Percentiles rank a stretch among this genome's conserved stretches.
These are phyloP conservation scores for Onthophagus sagittarius DNA, from an alignment of 2,888 invertebrate species.

Conservation along the genomic window DNA sequence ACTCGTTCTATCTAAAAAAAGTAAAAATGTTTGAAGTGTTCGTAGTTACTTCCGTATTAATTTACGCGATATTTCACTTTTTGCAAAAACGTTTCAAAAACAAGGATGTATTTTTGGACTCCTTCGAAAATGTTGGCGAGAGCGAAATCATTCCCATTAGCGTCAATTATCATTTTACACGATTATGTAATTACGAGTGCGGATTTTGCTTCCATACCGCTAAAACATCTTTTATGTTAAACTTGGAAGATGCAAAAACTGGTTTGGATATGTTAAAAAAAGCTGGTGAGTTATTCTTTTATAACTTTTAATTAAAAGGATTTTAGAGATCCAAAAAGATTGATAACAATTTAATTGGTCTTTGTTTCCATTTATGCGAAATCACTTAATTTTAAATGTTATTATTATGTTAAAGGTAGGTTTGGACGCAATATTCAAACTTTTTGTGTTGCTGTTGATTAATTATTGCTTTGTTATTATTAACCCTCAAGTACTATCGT, in stretches of 20 bases:
- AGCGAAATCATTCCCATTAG: conserved; percentile 38
- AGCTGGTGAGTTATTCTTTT: conserved; percentile 43
- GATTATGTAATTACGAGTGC: conserved; percentile 52
- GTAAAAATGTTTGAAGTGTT: background rate
- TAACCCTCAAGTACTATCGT: no score
- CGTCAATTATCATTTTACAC: conserved; percentile 54
- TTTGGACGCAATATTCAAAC: no score
- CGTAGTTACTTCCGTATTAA: background rate
- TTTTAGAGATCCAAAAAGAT: no score
- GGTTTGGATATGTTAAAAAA: conserved; percentile 47
- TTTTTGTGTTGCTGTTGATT: no score
- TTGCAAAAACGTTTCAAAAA: background rate
- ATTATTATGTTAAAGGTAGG: no score
- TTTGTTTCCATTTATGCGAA: no score
- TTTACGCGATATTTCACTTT: background rate
- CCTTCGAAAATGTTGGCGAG: background rate
- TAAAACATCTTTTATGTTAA: conserved; percentile 50
- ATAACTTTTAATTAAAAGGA: background rate
- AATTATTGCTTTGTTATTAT: no score
- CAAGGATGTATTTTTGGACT: background rate
- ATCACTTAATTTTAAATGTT: no score
- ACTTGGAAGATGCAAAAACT: conserved; percentile 48
- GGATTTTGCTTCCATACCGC: conserved; percentile 56
- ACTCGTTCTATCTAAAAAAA: no score
- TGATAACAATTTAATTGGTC: no score